Base-by-base conservation (phyloP, 2,113 vertebrate genomes). In the Bubo scandiacus region DNA sequence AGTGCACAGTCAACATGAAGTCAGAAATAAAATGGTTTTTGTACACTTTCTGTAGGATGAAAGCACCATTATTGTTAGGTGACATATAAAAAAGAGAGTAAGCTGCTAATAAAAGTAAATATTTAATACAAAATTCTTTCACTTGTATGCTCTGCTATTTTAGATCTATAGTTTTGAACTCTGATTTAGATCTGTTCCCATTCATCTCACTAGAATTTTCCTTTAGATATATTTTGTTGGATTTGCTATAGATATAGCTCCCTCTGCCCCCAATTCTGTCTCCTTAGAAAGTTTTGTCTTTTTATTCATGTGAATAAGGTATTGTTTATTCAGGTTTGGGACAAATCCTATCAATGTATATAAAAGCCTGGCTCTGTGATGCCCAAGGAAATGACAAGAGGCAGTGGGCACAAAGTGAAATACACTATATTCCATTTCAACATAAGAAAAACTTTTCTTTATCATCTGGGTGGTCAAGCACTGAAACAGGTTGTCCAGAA, bases 171-270 rank as follows among this genome's bases (percentile, higher is more conserved):
- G 81, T 75, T 84, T 91, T 90, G 96, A 88, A 71, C 92, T 92
- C 45, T 90, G 75, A 94, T 96, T 94, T 81, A 70, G 12, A 65
- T 45, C 34, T 47, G 43, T 58, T 15, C 7, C 15, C 5, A 85
- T 96, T 97, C 72, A 85, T 74, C 51, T 97, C 11, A 65, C 23
- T 20, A 58, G 30, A 45, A 40, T 94, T 91, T 89, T 42, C 62
- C 90, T 81, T 96, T 90, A 91, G 59, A 96, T 91, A 79, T 92
- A 96, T 97, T 97, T 96, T 91, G 92, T 74, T 70, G 75, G 85
- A 77, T 96, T 97, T 97, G 92, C 30, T 86, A 81, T 79, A n/a
- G 43, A 14, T 36, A 72, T 2, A 27, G 11, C 3, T 72, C 22
- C 9, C 22, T 55, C 9, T 61, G 40, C 9, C 47, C n/a, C 12